phyloP scores from a whole-genome alignment of 2,113 vertebrate genomes.

The Gila orcuttii region DNA sequence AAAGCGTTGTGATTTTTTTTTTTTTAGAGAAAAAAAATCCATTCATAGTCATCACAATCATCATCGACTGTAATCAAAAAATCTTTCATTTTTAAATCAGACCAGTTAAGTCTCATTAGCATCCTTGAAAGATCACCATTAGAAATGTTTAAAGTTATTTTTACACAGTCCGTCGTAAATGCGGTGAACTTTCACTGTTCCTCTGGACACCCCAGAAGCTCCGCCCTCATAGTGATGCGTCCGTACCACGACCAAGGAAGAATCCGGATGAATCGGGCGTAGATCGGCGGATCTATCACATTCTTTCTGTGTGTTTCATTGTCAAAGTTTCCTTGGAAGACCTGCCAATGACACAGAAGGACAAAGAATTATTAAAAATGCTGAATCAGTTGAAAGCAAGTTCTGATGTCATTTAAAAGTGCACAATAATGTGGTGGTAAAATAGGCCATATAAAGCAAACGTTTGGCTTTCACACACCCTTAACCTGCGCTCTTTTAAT shows the following conservation, averaged over 20 bases:
- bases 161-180: slow-evolving; percentile 24
- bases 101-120: background rate
- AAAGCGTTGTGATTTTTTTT: background rate
- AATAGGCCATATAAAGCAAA: background rate
- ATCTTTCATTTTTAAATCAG: background rate
- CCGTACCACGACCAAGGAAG: slow-evolving; percentile 89
- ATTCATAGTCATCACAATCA: slow-evolving; percentile 19
- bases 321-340: slow-evolving; percentile 90
- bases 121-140: slow-evolving; percentile 18
- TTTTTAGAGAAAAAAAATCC: background rate
- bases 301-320: slow-evolving; percentile 89
- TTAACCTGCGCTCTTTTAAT: slow-evolving; percentile 11
- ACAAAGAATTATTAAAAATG: background rate
- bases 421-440: background rate
- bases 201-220: slow-evolving; percentile 83
- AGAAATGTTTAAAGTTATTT: background rate
- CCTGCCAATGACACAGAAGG: slow-evolving; percentile 65
- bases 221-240: slow-evolving; percentile 83
- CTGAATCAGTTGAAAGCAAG: background rate
- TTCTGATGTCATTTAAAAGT: background rate
- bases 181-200: slow-evolving; percentile 73
- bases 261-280: slow-evolving; percentile 79
- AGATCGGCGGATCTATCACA: slow-evolving; percentile 83
- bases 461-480: background rate
- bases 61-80: slow-evolving; percentile 18